phyloP scores from a whole-genome alignment of 2,888 invertebrate genomes.

The Cerastoderma edule region DNA sequence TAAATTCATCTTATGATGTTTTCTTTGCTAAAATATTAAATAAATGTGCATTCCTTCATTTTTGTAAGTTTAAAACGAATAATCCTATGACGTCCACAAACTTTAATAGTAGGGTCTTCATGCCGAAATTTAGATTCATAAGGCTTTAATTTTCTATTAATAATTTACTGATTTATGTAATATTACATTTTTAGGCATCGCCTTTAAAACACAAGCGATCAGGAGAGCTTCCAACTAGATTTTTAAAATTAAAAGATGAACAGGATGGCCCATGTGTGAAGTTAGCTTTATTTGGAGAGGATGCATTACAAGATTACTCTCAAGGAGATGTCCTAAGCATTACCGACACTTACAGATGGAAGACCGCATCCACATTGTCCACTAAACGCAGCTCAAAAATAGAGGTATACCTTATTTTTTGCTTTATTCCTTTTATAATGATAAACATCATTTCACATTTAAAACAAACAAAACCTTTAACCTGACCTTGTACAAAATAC shows the following conservation, averaged over 20 bases:
- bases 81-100: too few relatives aligned
- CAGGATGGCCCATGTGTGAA: neutral
- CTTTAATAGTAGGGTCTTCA: too few relatives aligned
- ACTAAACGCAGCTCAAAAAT: constrained; percentile 19
- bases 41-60: too few relatives aligned
- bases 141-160: too few relatives aligned
- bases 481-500: neutral
- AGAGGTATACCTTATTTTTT: constrained; percentile 9
- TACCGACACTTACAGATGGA: constrained; percentile 15
- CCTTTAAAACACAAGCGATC: constrained; percentile 8
- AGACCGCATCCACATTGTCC: constrained; percentile 3
- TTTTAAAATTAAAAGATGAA: constrained; percentile 12
- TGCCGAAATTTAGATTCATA: too few relatives aligned
- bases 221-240: constrained; percentile 18
- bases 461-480: too few relatives aligned
- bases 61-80: too few relatives aligned
- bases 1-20: too few relatives aligned
- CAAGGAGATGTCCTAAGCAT: constrained; percentile 26
- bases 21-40: too few relatives aligned
- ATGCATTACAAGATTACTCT: constrained; percentile 14
- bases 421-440: neutral
- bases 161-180: too few relatives aligned
- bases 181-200: constrained; percentile 27
- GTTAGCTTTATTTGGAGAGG: constrained; percentile 25
- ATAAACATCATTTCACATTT: too few relatives aligned